Evolutionary conservation across 2,888 invertebrate genomes (phyloP), one percentile per base, ranked within the genome.

Genomic region (Slavum lentiscoides): DNA sequence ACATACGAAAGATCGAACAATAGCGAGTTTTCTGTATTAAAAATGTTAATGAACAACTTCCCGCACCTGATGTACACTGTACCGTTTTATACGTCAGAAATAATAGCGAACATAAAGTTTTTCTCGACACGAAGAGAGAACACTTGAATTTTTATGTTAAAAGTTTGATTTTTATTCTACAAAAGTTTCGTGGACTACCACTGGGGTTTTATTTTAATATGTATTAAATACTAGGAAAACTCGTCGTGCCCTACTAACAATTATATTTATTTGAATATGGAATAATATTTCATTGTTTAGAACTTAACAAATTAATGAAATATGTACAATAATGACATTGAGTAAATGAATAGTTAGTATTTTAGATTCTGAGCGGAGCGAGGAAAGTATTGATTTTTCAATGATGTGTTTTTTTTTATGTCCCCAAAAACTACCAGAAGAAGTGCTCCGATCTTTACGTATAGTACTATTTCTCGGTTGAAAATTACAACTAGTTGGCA

Each of bases 1-100:
- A 23, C 9, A 17, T 21, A 39, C 11, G 1, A 0, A 64, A 55
- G 21, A 37, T 74, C 3, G 21, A 55, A 66, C 21, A 49, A 37
- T 74, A 62, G n/a, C 11, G n/a, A n/a, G 62, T 66, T 67, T 75
- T 58, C 11, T 17, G 11, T 58, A 67, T 58, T 58, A 58, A 75
- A 43, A 58, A 75, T 43, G 23, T 19, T 58, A 58, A 43, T 9
- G 5, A 21, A 74, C 66, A 23, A 55, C 37, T 23, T 58, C 4
- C 13, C 0, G 0, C 55, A 19, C 9, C 7, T 13, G 39, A 66
- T 58, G 23, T 67, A 13, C 0, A 23, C 30, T 30, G 43, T 30
- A 49, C 13, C 23, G n/a, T 67, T 55, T 67, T 19, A 43, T 43
- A 2, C 15, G 7, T 39, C 17, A 39, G 11, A 17, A 21, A 58